Evolutionary conservation across 2,113 vertebrate species (phyloP), one percentile per base, ranked within the genome.

Genomic region (Onychostoma macrolepis): DNA sequence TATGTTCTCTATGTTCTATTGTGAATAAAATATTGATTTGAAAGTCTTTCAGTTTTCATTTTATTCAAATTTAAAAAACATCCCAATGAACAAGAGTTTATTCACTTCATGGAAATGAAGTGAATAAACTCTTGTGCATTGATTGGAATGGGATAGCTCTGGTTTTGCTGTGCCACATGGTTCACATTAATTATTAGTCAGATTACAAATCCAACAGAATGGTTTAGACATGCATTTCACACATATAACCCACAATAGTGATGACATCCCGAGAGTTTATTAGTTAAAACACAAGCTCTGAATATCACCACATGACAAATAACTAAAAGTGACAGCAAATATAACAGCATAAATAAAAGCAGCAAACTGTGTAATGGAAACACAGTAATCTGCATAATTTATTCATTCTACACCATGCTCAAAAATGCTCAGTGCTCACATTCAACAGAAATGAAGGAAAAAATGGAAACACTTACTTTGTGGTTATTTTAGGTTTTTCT

Each of bases 311-410:
- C 10, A 6, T 67, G 63, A 67, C 12, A 30, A 67, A 67, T 67
- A 13, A 67, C 63, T 15, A 13, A 45, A 43, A 75, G 41, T 28
- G 41, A 45, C 4, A 21, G 21, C 69, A 45, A 76, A 26, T 76
- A 26, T 76, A 76, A 76, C 41, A 76, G 74, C 74, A 76, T 17
- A 28, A 76, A 76, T 17, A 9, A 76, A 45, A 48, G 41, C n/a
- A 76, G 12, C 72, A 76, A 76, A 41, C 69, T 75, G 71, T 43
- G 41, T 28, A 48, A 48, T 76, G 28, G 72, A 4, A 28, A 17
- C 72, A 72, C 33, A 1, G 24, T 13, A 48, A 45, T 28, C 72
- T 76, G 72, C 41, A 76, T 28, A 45, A 17, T 45, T 28, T 17
- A 26, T 75, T 75, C 12, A 45, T 28, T 45, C 41, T 41, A 28